Evolutionary conservation across 2,113 vertebrate species (phyloP).

Genomic region (Hippocampus guttulatus): DNA sequence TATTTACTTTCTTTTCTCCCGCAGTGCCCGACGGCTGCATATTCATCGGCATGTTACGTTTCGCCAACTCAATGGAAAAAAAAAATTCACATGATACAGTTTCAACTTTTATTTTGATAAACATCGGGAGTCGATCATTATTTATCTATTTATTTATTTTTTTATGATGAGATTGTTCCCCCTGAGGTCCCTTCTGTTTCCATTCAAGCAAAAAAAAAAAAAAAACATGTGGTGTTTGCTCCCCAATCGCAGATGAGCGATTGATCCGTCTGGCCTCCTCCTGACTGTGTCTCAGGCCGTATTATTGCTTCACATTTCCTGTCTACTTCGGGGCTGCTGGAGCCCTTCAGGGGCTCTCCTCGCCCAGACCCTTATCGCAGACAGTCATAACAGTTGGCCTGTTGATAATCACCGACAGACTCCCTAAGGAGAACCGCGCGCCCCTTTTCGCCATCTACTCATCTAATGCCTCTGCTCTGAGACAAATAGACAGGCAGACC

Average conservation of each 20-base stretch:
- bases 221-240: constrained; percentile 23
- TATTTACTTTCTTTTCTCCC: constrained; percentile 38
- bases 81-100: not conserved
- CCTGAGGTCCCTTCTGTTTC: constrained; percentile 15
- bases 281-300: constrained; percentile 21
- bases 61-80: constrained; percentile 15
- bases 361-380: constrained; percentile 68
- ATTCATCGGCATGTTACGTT: constrained; percentile 42
- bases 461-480: constrained; percentile 62
- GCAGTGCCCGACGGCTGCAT: constrained; percentile 39
- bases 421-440: constrained; percentile 61
- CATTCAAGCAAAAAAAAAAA: constrained; percentile 1
- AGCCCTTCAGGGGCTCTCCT: constrained; percentile 52
- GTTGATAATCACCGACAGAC: constrained; percentile 71
- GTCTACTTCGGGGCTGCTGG: constrained; percentile 52
- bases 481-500: constrained; percentile 66
- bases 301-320: constrained; percentile 55
- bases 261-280: constrained; percentile 25
- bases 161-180: not conserved
- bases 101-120: not conserved
- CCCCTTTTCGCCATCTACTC: constrained; percentile 47
- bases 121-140: not conserved
- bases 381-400: constrained; percentile 73
- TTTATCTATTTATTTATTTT: constrained; percentile 5
- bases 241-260: constrained; percentile 16